Evolutionary conservation across 2,113 vertebrate genomes (phyloP).

Genomic region (Tupaia tana): DNA sequence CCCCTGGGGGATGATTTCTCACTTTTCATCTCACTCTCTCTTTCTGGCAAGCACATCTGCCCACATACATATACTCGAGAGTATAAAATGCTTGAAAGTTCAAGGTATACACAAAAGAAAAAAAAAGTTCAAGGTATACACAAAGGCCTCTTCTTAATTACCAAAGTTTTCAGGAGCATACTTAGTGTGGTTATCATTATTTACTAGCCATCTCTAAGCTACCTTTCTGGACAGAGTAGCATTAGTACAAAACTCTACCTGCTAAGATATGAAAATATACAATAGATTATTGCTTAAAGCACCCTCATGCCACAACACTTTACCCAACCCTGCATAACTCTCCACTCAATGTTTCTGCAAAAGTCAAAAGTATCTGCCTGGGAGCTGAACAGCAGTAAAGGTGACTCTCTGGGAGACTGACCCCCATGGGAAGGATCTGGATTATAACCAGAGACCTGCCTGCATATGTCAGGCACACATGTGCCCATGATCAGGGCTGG

Average conservation of each 20-base stretch:
- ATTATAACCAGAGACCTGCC: too few relatives aligned
- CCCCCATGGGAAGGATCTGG: too few relatives aligned
- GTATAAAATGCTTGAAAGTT: background rate
- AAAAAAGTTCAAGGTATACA: background rate
- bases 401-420: too few relatives aligned
- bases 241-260: background rate
- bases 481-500: too few relatives aligned
- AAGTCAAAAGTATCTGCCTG: background rate
- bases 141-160: conserved; percentile 36
- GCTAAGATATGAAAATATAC: background rate
- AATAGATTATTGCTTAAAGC: background rate
- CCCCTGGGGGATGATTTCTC: too few relatives aligned
- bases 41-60: too few relatives aligned
- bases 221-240: background rate
- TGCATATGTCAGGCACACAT: too few relatives aligned
- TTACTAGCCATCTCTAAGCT: background rate
- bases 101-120: background rate
- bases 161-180: background rate
- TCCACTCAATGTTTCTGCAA: background rate
- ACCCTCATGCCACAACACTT: background rate
- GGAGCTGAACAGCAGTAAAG: too few relatives aligned
- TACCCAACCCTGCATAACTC: background rate
- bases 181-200: background rate
- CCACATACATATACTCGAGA: too few relatives aligned
- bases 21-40: too few relatives aligned